A percentile compares a stretch with the other conserved stretches of the same genome.
These are phyloP conservation scores for Cydia pomonella DNA, from an alignment of 1,140 invertebrate genomes.

Conservation along the genomic window DNA sequence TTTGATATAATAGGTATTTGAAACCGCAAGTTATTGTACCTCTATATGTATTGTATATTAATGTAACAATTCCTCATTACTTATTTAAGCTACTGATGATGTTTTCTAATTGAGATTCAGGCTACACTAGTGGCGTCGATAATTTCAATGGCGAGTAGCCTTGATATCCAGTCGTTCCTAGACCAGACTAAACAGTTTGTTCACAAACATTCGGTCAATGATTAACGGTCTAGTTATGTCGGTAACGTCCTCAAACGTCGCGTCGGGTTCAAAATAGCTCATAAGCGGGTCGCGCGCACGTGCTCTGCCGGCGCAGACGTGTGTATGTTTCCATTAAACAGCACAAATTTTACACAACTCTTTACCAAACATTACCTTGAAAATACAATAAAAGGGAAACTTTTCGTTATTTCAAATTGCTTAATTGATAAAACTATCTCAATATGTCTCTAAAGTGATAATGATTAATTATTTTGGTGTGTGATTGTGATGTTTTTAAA, in stretches of 20 bases:
- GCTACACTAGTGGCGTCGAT: neutral
- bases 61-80: too few relatives aligned
- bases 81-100: neutral
- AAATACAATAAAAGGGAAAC: neutral
- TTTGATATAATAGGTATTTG: neutral
- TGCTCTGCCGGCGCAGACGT: slow-evolving; percentile 4
- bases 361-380: neutral
- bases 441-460: neutral
- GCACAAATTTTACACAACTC: neutral
- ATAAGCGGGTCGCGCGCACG: slow-evolving; percentile 27
- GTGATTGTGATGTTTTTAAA: neutral
- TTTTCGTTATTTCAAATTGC: neutral
- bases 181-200: slow-evolving; percentile 20
- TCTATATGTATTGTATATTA: too few relatives aligned
- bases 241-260: slow-evolving; percentile 24
- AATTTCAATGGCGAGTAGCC: neutral
- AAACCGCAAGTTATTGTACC: too few relatives aligned
- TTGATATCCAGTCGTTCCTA: neutral
- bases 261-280: slow-evolving; percentile 21
- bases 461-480: neutral
- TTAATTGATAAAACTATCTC: too few relatives aligned
- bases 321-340: slow-evolving; percentile 7
- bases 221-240: slow-evolving; percentile 26
- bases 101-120: neutral
- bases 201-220: slow-evolving; percentile 12